Evolutionary conservation across 2,888 invertebrate species (phyloP), one percentile per base, ranked within the genome.

Genomic region (Auanema freiburgensis): DNA sequence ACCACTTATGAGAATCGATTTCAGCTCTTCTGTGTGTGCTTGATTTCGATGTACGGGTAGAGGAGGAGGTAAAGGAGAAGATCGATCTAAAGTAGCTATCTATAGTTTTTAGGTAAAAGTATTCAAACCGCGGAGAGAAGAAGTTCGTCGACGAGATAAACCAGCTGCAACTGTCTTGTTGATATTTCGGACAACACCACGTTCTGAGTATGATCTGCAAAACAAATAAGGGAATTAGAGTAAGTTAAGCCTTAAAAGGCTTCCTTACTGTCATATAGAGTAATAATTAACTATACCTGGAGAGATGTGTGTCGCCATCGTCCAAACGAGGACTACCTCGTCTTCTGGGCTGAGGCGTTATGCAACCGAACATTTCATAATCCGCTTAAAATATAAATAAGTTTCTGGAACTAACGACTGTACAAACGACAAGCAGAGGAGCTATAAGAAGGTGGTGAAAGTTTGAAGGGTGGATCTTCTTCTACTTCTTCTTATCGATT

Each of bases 311-410:
- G 46, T 46, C 46, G 46, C 46, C 46, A 21, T 46, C 46, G 10
- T 46, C 46, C 16, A 46, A 10, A 46, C 46, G 16, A 18, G 46
- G 46, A 18, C 46, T 16, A 5, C 16, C 16, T 46, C 46, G 46
- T 21, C 46, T 16, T 46, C 46, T 16, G 4, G 46, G 46, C 46
- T 46, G 46, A 5, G 46, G 46, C 10, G 46, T 46, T 18, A 46
- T 46, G 46, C 46, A 46, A 46, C 46, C 46, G 46, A 46, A 46
- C 46, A 46, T 46, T 33, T 33, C 33, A 33, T 33, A 33, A 33
- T 33, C 33, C 33, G 33, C 33, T 33, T 33, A 33, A 33, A 33
- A 5, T 33, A 33, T 33, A 33, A 33, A 33, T 33, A 33, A 33
- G n/a, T 33, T 33, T 5, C 8, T 33, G 4, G 33, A 33, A 33